Evolutionary conservation across 2,797 vertebrate species (phyloP).

Genomic region (Channallabes apus): DNA sequence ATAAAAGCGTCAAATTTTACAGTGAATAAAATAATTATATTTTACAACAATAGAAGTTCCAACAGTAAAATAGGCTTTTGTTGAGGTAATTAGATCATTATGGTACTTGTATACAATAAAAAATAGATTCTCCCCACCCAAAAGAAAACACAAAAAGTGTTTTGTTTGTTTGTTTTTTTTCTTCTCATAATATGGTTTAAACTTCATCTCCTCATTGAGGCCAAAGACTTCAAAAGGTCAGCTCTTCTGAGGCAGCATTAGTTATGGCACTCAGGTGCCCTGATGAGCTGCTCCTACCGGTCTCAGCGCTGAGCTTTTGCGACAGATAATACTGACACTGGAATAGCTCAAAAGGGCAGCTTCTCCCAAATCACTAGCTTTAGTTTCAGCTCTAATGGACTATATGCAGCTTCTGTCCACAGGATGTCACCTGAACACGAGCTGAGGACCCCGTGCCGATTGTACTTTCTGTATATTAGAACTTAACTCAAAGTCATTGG

Average conservation of each 20-base stretch:
- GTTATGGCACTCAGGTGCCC: constrained; percentile 40
- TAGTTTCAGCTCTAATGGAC: constrained; percentile 24
- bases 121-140: constrained; percentile 67
- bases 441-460: constrained; percentile 47
- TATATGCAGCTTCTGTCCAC: constrained; percentile 1
- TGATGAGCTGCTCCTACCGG: constrained; percentile 32
- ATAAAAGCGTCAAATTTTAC: constrained; percentile 76
- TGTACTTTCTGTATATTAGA: constrained; percentile 36
- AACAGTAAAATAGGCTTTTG: constrained; percentile 79
- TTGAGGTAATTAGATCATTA: constrained; percentile 79
- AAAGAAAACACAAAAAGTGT: constrained; percentile 56
- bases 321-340: constrained; percentile 35
- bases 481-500: constrained; percentile 35
- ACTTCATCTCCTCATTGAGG: constrained; percentile 60
- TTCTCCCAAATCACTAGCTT: constrained; percentile 36
- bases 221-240: constrained; percentile 58
- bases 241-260: constrained; percentile 55
- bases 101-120: constrained; percentile 74
- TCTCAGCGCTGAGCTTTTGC: constrained; percentile 21
- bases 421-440: constrained; percentile 24
- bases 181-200: constrained; percentile 49
- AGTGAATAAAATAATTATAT: constrained; percentile 79
- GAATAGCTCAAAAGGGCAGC: constrained; percentile 48
- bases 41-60: constrained; percentile 77
- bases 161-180: constrained; percentile 39